Conservation (phyloP, 1,140 invertebrate genomes). For the Panulirus ornatus region DNA sequence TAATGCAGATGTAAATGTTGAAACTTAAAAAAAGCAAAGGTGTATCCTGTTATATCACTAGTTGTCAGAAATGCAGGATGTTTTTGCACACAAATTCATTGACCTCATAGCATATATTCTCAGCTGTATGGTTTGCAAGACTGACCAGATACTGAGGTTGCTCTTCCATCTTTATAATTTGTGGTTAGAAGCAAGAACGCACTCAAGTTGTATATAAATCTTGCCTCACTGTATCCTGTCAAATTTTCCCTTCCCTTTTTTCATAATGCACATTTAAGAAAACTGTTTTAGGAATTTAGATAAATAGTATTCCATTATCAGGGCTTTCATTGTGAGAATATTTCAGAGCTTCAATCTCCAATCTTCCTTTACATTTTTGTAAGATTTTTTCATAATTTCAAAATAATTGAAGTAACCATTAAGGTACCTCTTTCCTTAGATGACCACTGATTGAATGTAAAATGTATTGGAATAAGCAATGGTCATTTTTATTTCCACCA, state of each 20-base stretch:
- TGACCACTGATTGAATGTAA: no score
- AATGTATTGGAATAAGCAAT: no score
- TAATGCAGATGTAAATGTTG: not conserved
- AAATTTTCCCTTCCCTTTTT: not conserved
- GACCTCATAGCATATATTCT: not conserved
- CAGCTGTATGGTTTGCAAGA: not conserved
- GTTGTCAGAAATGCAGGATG: not conserved
- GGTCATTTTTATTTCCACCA: no score
- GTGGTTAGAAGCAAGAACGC: not conserved
- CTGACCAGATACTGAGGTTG: not conserved
- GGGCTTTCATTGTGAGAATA: not conserved
- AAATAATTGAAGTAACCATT: no score
- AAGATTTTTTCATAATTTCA: no score
- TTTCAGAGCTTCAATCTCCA: not conserved
- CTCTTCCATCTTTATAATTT: not conserved
- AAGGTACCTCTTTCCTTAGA: no score
- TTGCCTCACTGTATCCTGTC: not conserved
- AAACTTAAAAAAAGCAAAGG: not conserved
- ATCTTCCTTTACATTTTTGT: not conserved
- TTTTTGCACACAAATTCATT: not conserved
- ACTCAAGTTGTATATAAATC: not conserved
- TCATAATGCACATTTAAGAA: not conserved
- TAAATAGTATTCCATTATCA: not conserved
- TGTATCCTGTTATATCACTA: not conserved
- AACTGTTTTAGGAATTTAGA: not conserved